Evolutionary conservation across 2,797 vertebrate species (phyloP).

Genomic region (Mus minutoides): DNA sequence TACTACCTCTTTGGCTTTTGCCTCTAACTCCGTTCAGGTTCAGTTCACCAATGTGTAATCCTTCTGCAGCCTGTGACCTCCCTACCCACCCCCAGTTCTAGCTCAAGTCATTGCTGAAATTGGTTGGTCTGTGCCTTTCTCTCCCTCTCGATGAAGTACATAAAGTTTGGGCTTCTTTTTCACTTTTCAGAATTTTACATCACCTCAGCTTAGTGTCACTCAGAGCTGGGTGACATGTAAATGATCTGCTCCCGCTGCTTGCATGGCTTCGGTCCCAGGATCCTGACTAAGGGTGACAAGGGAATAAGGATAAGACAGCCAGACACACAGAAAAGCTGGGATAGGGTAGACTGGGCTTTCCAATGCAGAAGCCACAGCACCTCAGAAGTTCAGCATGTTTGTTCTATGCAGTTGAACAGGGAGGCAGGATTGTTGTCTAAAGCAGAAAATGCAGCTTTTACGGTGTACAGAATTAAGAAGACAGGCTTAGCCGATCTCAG

Average conservation of each 20-base stretch:
- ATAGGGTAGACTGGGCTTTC: too few relatives aligned
- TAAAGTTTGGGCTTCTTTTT: background rate
- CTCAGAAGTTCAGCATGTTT: background rate
- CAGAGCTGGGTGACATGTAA: background rate
- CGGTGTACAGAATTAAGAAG: background rate
- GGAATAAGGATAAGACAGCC: background rate
- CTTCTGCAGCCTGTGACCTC: background rate
- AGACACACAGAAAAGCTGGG: background rate
- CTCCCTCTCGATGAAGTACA: background rate
- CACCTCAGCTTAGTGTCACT: background rate
- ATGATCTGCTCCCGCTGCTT: background rate
- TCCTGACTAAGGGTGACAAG: background rate
- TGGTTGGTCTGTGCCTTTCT: background rate
- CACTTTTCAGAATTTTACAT: background rate
- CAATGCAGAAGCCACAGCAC: background rate
- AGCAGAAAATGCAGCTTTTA: background rate
- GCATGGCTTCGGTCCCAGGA: background rate
- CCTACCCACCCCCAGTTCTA: too few relatives aligned
- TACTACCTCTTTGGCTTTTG: background rate
- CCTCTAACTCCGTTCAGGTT: background rate
- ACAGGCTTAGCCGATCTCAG: background rate
- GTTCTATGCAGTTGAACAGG: background rate
- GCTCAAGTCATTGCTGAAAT: background rate
- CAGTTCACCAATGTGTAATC: background rate
- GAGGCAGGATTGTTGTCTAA: background rate